Base-by-base conservation (phyloP, 2,797 vertebrate species). In the Megalops cyprinoides region DNA sequence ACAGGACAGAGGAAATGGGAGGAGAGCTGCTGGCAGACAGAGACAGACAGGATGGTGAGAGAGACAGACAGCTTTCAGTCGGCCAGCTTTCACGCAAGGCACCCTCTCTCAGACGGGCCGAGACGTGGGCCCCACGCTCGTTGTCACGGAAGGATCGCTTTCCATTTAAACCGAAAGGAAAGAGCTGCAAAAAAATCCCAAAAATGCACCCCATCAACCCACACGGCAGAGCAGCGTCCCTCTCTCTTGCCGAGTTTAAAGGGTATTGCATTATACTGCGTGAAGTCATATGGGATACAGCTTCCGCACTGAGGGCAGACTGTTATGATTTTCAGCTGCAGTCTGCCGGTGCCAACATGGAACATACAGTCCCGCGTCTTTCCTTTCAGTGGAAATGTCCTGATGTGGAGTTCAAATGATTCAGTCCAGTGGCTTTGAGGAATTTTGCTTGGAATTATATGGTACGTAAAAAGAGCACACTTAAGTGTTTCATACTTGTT, bases 1-100 rank as follows among this genome's bases (percentile, higher is more conserved):
- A 39, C 14, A 67, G 62, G 58, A 83, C 73, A 75, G 78, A 85
- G 14, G 7, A 34, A 48, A 83, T 31, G n/a, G 77, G 76, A 39
- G 31, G 62, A 39, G 14, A 67, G 62, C 0, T 15, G 31, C 62
- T 37, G 31, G 62, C 10, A 67, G 31, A 67, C 4, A 80, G 7
- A 67, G 23, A 55, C 58, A 77, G 58, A 84, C 15, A 67, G 62
- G n/a, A 60, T 67, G 56, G 39, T 37, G 73, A 53, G 76, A 14
- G 8, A 83, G 46, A 77, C 4, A 76, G 10, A 18, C 42, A 65
- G 53, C 42, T 62, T 39, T 37, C 23, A 42, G 60, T 76, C 37
- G 44, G 74, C 34, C 23, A 10, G 12, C 58, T 0, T 60, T 60
- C 56, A n/a, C n/a, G 28, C 6, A 28, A 60, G 25, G n/a, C 58